Percentiles rank a stretch among this genome's conserved stretches.
These are phyloP conservation scores for Morone saxatilis DNA, from an alignment of 2,113 vertebrate genomes.

Conservation along the genomic window DNA sequence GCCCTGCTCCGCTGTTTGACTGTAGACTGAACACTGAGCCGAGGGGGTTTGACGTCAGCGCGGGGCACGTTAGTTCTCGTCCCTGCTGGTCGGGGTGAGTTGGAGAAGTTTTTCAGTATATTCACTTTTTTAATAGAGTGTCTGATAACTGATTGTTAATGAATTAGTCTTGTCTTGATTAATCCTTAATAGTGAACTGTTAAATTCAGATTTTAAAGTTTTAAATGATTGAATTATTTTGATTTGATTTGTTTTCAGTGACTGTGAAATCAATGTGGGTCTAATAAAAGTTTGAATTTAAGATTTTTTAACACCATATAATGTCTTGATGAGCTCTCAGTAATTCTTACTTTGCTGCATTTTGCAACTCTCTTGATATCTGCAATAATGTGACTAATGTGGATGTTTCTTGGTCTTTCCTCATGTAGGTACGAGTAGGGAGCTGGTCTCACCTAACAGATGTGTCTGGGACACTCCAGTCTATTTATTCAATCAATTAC, in stretches of 20 bases:
- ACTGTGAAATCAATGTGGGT: not conserved
- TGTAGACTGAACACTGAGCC: conserved; percentile 52
- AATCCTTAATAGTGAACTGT: no score
- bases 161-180: not conserved
- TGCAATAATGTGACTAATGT: not conserved
- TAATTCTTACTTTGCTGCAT: not conserved
- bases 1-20: conserved; percentile 49
- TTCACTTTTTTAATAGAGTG: not conserved
- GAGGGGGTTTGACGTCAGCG: conserved; percentile 62
- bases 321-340: not conserved
- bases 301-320: not conserved
- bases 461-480: conserved; percentile 77
- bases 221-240: not conserved
- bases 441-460: conserved; percentile 88
- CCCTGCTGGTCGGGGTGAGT: conserved; percentile 90
- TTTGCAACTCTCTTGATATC: not conserved
- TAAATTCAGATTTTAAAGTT: not conserved
- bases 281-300: not conserved
- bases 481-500: conserved; percentile 71
- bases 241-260: not conserved
- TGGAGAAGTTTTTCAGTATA: not conserved
- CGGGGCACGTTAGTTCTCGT: conserved; percentile 79
- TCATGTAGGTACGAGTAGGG: conserved; percentile 86
- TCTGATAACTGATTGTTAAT: not conserved
- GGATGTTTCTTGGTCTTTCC: conserved; percentile 1